Evolutionary conservation across 2,113 vertebrate species (phyloP).

Genomic region (Macrotis lagotis): DNA sequence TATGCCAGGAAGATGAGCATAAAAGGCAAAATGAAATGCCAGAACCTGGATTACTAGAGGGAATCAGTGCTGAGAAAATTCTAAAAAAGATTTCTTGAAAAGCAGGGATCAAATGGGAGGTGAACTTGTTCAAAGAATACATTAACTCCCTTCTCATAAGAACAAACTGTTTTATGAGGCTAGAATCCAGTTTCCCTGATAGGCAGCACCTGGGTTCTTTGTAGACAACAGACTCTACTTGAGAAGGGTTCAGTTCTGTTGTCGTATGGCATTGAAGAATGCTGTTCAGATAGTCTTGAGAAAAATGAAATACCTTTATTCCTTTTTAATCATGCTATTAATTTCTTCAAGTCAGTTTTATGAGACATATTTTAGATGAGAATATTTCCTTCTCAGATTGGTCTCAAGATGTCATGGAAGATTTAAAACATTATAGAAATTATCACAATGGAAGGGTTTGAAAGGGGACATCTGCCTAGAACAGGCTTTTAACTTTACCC

Average conservation of each 20-base stretch:
- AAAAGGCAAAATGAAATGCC: slow-evolving; percentile 74
- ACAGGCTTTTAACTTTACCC: not conserved
- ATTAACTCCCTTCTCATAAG: slow-evolving; percentile 61
- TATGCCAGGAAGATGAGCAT: slow-evolving; percentile 63
- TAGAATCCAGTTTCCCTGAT: slow-evolving; percentile 54
- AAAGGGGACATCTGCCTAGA: not conserved
- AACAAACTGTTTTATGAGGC: slow-evolving; percentile 60
- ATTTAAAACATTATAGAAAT: slow-evolving; percentile 36
- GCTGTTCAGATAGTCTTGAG: slow-evolving; percentile 7
- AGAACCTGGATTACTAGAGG: slow-evolving; percentile 64
- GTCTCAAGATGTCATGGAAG: not conserved
- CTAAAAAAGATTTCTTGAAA: slow-evolving; percentile 66
- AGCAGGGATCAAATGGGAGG: slow-evolving; percentile 63
- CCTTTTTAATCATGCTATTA: not conserved
- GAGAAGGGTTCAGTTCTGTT: slow-evolving; percentile 50
- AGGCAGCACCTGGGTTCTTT: slow-evolving; percentile 50
- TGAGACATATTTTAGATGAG: slow-evolving; percentile 11
- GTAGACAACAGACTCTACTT: slow-evolving; percentile 52
- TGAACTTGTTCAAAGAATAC: slow-evolving; percentile 72
- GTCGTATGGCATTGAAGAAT: slow-evolving; percentile 19
- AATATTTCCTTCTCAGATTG: not conserved
- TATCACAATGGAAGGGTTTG: not conserved
- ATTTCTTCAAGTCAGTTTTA: slow-evolving; percentile 51
- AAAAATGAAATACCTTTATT: slow-evolving; percentile 4
- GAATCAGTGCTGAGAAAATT: slow-evolving; percentile 68